Base-by-base conservation (phyloP, 1,140 invertebrate genomes). In the Drosophila erecta region DNA sequence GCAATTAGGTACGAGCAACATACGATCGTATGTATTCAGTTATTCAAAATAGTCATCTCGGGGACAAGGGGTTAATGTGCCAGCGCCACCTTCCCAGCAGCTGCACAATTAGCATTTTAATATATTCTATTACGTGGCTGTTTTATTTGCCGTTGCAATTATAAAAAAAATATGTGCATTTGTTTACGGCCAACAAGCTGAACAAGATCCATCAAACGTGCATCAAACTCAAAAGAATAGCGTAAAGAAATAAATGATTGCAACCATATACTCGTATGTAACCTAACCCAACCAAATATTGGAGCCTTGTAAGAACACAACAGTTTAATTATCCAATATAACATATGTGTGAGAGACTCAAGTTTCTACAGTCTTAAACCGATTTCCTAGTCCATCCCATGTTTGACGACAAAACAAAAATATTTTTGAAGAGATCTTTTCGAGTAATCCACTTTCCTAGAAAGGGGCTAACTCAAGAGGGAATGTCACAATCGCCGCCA, bases 31-130 rank as follows among this genome's bases (percentile, higher is more conserved):
- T 17, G 17, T 17, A 17, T 17, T 17, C 17, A 30, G 30, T 30
- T 30, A 3, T 10, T 30, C 8, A 30, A 30, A 30, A 3, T 24
- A 5, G 1, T 24, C 55, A 57, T 15, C 4, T 41, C 10, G 37
- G n/a, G 37, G n/a, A 7, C 24, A 46, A n/a, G 14, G 56, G 17
- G 30, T 58, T 50, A 58, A 58, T 50, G 10, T 15, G 30, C 41
- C 41, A 17, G 14, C 46, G 46, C 20, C 24, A 6, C 44, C 44
- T 46, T 46, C 11, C 5, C 22, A 24, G 22, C 27, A 27, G 27
- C 6, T 27, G 27, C 27, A 27, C 5, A 27, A 27, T 27, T 27
- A 3, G 14, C 27, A 47, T 24, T n/a, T 30, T 30, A 30, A 17
- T 30, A n/a, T 4, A 22, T 24, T 54, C 12, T 24, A 54, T 22